A percentile compares a stretch with the other conserved stretches of the same genome.
Conservation (phyloP, 2,113 vertebrate genomes). For the western clawed frog (Xenopus tropicalis) region UCB_Xtro_10.0 CM004448.2:95154501-95155000, state of each 20-base stretch:
- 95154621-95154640: too few species aligned
- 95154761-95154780: slow-evolving; percentile 46
- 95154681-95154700: too few species aligned
- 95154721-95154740: slow-evolving; percentile 41
- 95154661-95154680: too few species aligned
- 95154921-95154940: background rate
- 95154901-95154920: background rate
- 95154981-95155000: background rate
- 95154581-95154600: too few species aligned
- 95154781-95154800: slow-evolving; percentile 45
- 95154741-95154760: slow-evolving; percentile 39
- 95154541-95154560: too few species aligned
- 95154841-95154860: slow-evolving; percentile 32
- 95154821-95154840: slow-evolving; percentile 41
- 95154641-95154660: too few species aligned
- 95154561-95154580: too few species aligned
- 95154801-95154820: slow-evolving; percentile 43
- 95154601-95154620: too few species aligned
- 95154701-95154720: background rate
- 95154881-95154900: background rate
- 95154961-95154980: background rate
- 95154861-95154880: slow-evolving; percentile 3
- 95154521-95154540: too few species aligned
- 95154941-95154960: background rate
- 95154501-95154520: too few species aligned